phyloP scores from a whole-genome alignment of 2,113 vertebrate species.

The Heliornis fulica region DNA sequence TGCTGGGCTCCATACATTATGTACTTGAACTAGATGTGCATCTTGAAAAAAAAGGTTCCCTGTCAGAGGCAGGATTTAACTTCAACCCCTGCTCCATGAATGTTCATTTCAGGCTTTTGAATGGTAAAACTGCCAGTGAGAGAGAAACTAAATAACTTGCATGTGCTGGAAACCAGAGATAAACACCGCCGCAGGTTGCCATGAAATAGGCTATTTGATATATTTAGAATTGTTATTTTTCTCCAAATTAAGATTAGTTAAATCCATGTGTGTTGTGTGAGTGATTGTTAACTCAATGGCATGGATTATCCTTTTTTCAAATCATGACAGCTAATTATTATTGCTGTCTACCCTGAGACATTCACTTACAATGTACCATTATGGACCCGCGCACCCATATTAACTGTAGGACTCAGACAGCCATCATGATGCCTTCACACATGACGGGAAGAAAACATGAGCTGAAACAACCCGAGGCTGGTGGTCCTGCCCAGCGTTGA shows the following conservation, averaged over 20 bases:
- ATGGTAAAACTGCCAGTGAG: constrained; percentile 67
- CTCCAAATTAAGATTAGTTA: constrained; percentile 80
- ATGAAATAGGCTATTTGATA: constrained; percentile 72
- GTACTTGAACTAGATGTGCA: constrained; percentile 3
- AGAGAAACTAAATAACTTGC: constrained; percentile 65
- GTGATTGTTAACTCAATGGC: constrained; percentile 74
- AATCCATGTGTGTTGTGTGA: constrained; percentile 74
- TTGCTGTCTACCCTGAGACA: constrained; percentile 68
- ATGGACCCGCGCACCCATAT: constrained; percentile 50
- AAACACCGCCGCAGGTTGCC: constrained; percentile 70
- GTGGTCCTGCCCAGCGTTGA: not conserved
- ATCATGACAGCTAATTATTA: constrained; percentile 80
- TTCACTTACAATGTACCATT: constrained; percentile 57
- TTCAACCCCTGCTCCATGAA: constrained; percentile 48
- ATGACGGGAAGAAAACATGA: not conserved
- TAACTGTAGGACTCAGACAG: constrained; percentile 55
- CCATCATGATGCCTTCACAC: not conserved
- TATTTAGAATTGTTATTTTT: constrained; percentile 80
- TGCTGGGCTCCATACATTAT: not conserved
- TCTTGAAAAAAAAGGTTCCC: constrained; percentile 26
- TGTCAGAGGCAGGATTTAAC: constrained; percentile 55
- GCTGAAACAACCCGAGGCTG: not conserved
- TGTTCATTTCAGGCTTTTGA: constrained; percentile 63
- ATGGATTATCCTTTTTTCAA: constrained; percentile 75
- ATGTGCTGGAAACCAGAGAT: constrained; percentile 73